Evolutionary conservation across 2,888 invertebrate species (phyloP), one percentile per base, ranked within the genome.

Genomic region (Petrolisthes manimaculis): DNA sequence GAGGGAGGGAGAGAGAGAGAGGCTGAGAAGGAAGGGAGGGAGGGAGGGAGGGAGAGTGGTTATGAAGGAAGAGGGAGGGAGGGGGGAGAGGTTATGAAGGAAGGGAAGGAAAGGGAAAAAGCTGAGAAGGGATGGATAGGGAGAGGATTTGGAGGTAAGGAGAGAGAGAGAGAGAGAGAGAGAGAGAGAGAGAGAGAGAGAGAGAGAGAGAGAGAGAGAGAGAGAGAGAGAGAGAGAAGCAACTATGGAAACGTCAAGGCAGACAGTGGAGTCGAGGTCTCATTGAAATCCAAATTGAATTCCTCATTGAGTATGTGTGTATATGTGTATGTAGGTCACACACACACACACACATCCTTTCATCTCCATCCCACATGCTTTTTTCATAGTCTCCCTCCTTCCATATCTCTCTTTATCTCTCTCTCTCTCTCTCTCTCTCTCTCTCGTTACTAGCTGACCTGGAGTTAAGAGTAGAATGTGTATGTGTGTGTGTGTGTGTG

Each of bases 401-500:
- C 80, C 3, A 14, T 37, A 9, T 79, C 55, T 14, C 80, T 55
- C 55, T 80, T 5, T 37, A 0, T 37, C 37, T 37, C 37, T 37
- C 37, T 37, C 37, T 37, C 37, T 37, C 37, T 37, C 37, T 55
- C 55, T 55, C 55, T 78, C 51, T 14, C 51, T 37, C 37, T 6
- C 37, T 37, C 53, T 8, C 4, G 51, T 12, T 6, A 8, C 6
- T 24, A 78, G 24, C 12, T 78, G 51, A 78, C 9, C 37, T 21
- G 18, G 37, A 24, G 21, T 51, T 24, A 5, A 6, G 6, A 6
- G 37, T 5, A 4, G 69, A 37, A 4, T 83, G 67, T 83, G 69
- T 83, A 2, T 69, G 83, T 83, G 83, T 51, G 67, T 83, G 83
- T 83, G 67, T 69, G 37, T 37, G 37, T 37, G 37, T 37, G 37